Conservation (phyloP, 37 sponge, comb jelly and placozoan species). For the Petrosia ficiformis region DNA sequence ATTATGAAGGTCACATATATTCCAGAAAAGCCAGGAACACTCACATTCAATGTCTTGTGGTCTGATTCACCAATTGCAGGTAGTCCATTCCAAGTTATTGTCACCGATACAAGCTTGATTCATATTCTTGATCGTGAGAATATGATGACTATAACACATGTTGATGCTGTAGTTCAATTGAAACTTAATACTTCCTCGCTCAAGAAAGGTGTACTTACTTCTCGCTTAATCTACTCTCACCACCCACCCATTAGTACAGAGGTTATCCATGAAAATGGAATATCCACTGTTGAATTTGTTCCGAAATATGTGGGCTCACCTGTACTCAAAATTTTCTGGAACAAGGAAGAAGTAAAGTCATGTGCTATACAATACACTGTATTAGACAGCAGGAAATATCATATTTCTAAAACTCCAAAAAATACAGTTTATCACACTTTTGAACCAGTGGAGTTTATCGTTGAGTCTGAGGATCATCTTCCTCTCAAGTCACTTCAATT, state of each 20-base stretch:
- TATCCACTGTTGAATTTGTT: conserved; percentile 30
- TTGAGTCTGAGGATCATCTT: conserved; percentile 16
- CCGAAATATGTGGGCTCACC: conserved; percentile 45
- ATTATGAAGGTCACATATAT: conserved; percentile 44
- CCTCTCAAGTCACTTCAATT: conserved; percentile 44
- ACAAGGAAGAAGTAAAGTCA: conserved; percentile 47
- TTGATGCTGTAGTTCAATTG: conserved; percentile 33
- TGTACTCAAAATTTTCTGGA: conserved; percentile 37
- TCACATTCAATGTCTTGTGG: conserved; percentile 55
- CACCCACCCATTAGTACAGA: conserved; percentile 14
- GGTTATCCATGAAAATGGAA: conserved; percentile 12
- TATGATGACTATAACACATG: conserved; percentile 14
- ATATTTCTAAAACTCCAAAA: conserved; percentile 18
- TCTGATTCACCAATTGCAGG: conserved; percentile 55
- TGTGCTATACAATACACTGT: conserved; percentile 33
- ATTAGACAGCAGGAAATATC: conserved; percentile 38
- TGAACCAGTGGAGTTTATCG: conserved; percentile 33
- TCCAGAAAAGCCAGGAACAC: conserved; percentile 19
- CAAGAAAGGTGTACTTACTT: conserved; percentile 26
- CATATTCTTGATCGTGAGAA: conserved; percentile 42
- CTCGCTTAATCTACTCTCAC: conserved; percentile 34
- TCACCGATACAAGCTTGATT: conserved; percentile 36
- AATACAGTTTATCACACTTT: conserved; percentile 34
- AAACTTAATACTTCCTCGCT: conserved; percentile 34
- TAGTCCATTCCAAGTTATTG: conserved; percentile 61